A percentile compares a stretch with the other conserved stretches of the same genome.
These are phyloP conservation scores for Campylomormyrus numenius DNA, from an alignment of 2,113 vertebrate genomes.

Conservation along the genomic window DNA sequence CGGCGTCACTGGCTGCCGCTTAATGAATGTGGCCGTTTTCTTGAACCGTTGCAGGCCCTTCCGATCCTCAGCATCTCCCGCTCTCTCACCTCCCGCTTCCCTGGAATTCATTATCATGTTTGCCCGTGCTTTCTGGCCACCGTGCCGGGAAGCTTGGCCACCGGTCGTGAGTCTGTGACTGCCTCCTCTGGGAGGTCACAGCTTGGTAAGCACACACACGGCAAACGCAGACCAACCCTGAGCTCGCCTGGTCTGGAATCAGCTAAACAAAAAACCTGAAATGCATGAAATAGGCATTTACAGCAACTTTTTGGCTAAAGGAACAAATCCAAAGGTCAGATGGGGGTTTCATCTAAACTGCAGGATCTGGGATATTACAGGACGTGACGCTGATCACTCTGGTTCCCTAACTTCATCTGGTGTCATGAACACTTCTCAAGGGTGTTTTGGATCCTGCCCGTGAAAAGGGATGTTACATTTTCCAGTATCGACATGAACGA, in stretches of 20 bases:
- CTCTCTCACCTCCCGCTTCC: not conserved
- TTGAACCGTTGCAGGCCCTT: not conserved
- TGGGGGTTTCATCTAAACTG: not conserved
- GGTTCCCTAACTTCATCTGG: not conserved
- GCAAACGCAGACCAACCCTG: not conserved
- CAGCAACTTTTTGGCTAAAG: not conserved
- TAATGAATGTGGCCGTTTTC: conserved; percentile 5
- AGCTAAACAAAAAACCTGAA: not conserved
- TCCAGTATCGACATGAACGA: not conserved
- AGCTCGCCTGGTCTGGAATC: not conserved
- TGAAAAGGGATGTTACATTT: not conserved
- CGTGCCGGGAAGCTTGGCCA: not conserved
- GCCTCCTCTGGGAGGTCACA: not conserved
- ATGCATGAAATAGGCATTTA: not conserved
- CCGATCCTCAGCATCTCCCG: not conserved
- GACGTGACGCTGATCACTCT: not conserved
- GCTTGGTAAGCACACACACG: not conserved
- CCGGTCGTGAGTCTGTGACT: not conserved
- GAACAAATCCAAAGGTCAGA: not conserved
- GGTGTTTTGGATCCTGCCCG: not conserved
- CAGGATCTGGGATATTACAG: not conserved
- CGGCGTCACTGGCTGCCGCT: not conserved
- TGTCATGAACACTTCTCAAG: not conserved
- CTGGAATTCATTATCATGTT: conserved; percentile 13
- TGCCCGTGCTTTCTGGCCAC: not conserved